Percentiles rank a stretch among this genome's conserved stretches.
Conservation (phyloP, 2,113 vertebrate genomes). For the Alexandromys fortis region DNA sequence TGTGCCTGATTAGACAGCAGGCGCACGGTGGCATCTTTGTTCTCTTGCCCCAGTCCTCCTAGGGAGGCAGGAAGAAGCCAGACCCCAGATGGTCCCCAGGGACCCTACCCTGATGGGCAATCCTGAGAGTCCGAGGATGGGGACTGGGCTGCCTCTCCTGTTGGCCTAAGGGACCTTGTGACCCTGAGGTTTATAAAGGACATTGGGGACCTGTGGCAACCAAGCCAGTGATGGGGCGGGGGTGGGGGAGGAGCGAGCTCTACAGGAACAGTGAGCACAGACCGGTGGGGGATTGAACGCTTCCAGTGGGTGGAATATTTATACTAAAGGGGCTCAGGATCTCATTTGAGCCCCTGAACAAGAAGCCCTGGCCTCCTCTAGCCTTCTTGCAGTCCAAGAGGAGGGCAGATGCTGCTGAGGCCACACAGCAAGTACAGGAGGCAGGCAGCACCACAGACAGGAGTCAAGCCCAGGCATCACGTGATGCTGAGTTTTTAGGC, state of each 20-base stretch:
- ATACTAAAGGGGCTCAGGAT: fast-evolving
- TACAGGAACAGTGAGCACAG: fast-evolving
- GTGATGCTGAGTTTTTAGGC: background rate
- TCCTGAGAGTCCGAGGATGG: background rate
- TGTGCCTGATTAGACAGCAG: background rate
- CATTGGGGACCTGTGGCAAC: background rate
- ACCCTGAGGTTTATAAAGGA: background rate
- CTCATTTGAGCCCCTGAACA: background rate
- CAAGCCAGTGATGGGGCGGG: background rate
- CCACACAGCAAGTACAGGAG: fast-evolving
- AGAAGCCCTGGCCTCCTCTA: fast-evolving
- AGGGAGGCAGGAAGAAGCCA: background rate
- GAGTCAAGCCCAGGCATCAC: background rate
- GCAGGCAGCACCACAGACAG: too few species aligned
- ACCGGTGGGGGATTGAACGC: fast-evolving
- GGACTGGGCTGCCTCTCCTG: background rate
- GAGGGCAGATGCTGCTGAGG: too few species aligned
- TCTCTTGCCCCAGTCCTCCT: background rate
- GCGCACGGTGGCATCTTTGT: background rate
- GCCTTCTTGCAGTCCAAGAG: background rate
- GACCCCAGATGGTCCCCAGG: background rate
- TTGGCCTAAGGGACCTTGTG: background rate
- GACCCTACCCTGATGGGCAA: too few species aligned
- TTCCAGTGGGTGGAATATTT: fast-evolving
- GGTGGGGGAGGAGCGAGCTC: too few species aligned